phyloP scores from a whole-genome alignment of 2,113 vertebrate species.

The Oncorhynchus masou region DNA sequence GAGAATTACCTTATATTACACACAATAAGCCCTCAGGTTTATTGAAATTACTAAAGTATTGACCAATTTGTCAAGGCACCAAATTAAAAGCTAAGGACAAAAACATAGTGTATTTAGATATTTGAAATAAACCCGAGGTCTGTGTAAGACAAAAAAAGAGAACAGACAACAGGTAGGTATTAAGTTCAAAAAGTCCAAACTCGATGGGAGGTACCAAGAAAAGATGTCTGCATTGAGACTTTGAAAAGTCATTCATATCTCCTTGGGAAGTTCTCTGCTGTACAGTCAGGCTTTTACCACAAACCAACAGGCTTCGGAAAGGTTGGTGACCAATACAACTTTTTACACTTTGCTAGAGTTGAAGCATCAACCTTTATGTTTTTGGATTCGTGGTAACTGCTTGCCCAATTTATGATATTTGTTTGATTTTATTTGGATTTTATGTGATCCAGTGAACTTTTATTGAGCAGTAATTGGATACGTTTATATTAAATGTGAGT shows the following conservation, averaged over 20 bases:
- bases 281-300: conserved; percentile 83
- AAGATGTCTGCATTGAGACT: conserved; percentile 65
- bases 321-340: conserved; percentile 77
- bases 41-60: conserved; percentile 30
- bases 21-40: conserved; percentile 70
- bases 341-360: conserved; percentile 67
- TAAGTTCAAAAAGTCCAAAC: conserved; percentile 33
- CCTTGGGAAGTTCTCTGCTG: conserved; percentile 75
- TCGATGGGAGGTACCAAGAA: conserved; percentile 47
- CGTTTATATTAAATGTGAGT: not conserved
- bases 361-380: conserved; percentile 81
- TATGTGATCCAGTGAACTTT: not conserved
- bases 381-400: conserved; percentile 85
- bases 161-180: conserved; percentile 72
- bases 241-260: conserved; percentile 72
- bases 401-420: conserved; percentile 63
- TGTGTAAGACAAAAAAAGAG: conserved; percentile 45
- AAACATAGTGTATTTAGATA: not conserved
- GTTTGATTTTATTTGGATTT: conserved; percentile 30
- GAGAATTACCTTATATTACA: conserved; percentile 18
- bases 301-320: conserved; percentile 85
- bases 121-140: conserved; percentile 60
- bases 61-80: not conserved
- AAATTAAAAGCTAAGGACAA: not conserved
- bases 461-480: not conserved